These are phyloP conservation scores for Halocynthia aurantium DNA, from an alignment of 23 tunicate genomes.

Conservation along the genomic window DNA sequence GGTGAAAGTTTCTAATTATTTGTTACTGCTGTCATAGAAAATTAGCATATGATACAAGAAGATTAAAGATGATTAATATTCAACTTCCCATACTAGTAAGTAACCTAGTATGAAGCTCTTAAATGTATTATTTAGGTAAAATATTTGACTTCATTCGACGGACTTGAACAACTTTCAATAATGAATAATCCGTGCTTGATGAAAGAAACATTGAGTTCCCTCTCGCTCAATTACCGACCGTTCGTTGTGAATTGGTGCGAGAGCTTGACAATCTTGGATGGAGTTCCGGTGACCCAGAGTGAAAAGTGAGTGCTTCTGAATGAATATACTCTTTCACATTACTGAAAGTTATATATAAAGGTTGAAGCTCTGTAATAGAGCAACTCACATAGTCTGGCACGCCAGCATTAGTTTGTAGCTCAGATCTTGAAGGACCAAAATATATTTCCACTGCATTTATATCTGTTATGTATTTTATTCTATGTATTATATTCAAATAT, in stretches of 20 bases:
- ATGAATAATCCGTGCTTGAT: conserved; percentile 17
- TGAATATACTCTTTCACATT: too few species aligned
- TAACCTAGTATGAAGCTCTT: too few species aligned
- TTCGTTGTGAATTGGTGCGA: conserved; percentile 34
- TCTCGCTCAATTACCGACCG: conserved; percentile 18
- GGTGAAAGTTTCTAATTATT: too few species aligned
- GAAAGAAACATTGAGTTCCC: neutral
- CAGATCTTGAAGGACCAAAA: too few species aligned
- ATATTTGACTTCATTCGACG: conserved; percentile 12
- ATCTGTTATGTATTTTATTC: neutral
- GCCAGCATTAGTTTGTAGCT: too few species aligned
- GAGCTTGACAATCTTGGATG: conserved; percentile 22
- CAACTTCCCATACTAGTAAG: too few species aligned
- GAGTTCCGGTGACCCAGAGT: conserved; percentile 17
- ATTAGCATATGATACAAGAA: neutral
- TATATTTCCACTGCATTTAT: neutral
- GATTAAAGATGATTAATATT: too few species aligned
- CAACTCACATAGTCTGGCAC: too few species aligned
- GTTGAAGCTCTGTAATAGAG: too few species aligned
- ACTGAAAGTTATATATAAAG: too few species aligned
- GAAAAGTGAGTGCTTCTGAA: conserved; percentile 6
- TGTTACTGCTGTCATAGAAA: neutral
- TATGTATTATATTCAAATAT: too few species aligned
- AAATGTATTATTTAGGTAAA: conserved; percentile 1
- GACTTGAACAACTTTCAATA: conserved; percentile 19